phyloP scores from a whole-genome alignment of 2,888 invertebrate genomes.

The Oligia latruncula region DNA sequence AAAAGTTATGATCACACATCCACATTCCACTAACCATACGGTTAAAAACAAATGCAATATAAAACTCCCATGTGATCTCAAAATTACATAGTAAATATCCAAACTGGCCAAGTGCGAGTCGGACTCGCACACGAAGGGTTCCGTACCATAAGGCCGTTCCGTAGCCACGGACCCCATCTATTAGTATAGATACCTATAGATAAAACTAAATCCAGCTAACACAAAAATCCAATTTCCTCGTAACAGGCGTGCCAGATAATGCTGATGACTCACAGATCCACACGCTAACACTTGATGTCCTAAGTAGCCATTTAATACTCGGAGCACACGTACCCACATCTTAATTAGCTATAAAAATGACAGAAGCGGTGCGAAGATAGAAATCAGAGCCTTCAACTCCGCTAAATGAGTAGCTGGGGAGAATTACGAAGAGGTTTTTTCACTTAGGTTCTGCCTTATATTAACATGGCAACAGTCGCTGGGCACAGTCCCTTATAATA shows the following conservation, averaged over 20 bases:
- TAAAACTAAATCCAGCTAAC: not conserved
- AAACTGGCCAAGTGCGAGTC: too few relatives aligned
- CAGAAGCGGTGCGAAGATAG: constrained; percentile 26
- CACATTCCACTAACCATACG: too few relatives aligned
- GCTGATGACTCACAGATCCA: constrained; percentile 10
- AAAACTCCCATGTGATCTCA: too few relatives aligned
- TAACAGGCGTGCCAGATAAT: constrained; percentile 1
- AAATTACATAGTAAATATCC: too few relatives aligned
- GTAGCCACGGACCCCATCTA: too few relatives aligned
- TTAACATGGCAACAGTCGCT: not conserved
- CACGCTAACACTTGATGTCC: not conserved
- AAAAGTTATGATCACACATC: too few relatives aligned
- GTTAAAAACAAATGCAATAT: too few relatives aligned
- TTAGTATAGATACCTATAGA: too few relatives aligned
- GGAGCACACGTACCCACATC: constrained; percentile 27
- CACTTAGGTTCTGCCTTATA: not conserved
- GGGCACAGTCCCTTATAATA: too few relatives aligned
- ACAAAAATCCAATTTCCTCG: not conserved
- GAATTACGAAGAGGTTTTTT: constrained; percentile 19
- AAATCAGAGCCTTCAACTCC: constrained; percentile 32
- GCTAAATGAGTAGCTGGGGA: constrained; percentile 12
- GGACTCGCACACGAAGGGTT: too few relatives aligned
- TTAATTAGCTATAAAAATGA: constrained; percentile 55
- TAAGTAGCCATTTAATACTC: constrained; percentile 31
- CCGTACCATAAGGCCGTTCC: too few relatives aligned